Base-by-base conservation (phyloP, 2,113 vertebrate genomes). In the Carassius carassius region DNA sequence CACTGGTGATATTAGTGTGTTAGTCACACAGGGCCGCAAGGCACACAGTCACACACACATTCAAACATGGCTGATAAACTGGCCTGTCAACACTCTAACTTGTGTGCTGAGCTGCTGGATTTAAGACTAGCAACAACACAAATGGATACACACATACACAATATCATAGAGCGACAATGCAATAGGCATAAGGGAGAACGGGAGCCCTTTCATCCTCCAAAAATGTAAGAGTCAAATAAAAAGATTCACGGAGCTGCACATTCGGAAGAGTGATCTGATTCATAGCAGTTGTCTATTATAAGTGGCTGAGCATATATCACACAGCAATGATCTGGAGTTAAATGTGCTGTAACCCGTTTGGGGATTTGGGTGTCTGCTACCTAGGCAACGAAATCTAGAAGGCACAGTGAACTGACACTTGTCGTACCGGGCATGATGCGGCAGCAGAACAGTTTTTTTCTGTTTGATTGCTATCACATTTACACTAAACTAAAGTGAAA, bases 321-420 rank as follows among this genome's bases (percentile, higher is more conserved):
- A 72, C 63, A 11, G 86, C 76, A 84, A 89, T 87, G 90, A 90
- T 87, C 88, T 73, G 56, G 49, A 90, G 84, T 84, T 90, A 90
- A 90, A 91, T 89, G 89, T 86, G 78, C 87, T 84, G 37, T 88
- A 87, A 90, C 90, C 87, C 84, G 77, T 32, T 56, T 67, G 51
- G 72, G 56, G 87, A 51, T 72, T 88, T 85, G 73, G 87, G 83
- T 87, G 89, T 90, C 87, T 89, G 90, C 91, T 91, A 86, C 90
- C 84, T 87, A 88, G 79, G 90, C 88, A 91, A 91, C 90, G 23
- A 6, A 65, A 84, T 19, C 44, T 37, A 44, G 41, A n/a, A n/a
- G 60, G 37, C 47, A 32, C 5, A 51, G 81, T 63, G 16, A 85
- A 25, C 62, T 49, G 58, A 67, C 23, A 81, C 17, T 7, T 17